Evolutionary conservation across 37 sponge, comb jelly and placozoan species (phyloP).

Genomic region (Cladorhizidae sp.): DNA sequence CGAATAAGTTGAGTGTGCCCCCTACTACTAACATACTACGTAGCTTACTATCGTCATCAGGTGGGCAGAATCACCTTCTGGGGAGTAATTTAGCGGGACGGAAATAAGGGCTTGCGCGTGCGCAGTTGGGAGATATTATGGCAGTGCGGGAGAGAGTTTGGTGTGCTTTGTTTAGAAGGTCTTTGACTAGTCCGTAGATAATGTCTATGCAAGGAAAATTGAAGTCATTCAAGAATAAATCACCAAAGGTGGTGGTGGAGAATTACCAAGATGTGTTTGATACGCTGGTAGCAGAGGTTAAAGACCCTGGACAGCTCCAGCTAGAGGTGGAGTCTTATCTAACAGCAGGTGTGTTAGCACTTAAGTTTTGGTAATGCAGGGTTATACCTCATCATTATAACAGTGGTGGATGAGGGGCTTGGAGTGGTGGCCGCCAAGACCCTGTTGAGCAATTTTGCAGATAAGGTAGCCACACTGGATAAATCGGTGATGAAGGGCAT

Average conservation of each 20-base stretch:
- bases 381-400: not conserved
- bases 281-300: constrained; percentile 2
- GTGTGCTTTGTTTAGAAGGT: no score
- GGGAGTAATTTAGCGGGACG: no score
- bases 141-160: no score
- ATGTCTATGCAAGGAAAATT: constrained; percentile 21
- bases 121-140: no score
- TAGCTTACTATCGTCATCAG: no score
- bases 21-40: no score
- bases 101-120: no score
- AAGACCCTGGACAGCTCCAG: constrained; percentile 10
- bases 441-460: constrained; percentile 43
- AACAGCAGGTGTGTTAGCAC: constrained; percentile 24
- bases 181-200: no score
- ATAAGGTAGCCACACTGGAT: constrained; percentile 29
- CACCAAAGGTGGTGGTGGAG: constrained; percentile 48
- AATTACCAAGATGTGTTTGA: constrained; percentile 66
- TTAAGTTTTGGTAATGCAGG: not conserved
- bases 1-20: no score
- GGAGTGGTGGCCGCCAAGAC: constrained; percentile 66
- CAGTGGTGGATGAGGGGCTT: constrained; percentile 52
- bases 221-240: constrained; percentile 39
- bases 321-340: constrained; percentile 41
- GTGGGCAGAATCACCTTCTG: no score
- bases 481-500: constrained; percentile 61